These are phyloP conservation scores for Macquaria australasica DNA, from an alignment of 2,113 vertebrate species.

Conservation along the genomic window DNA sequence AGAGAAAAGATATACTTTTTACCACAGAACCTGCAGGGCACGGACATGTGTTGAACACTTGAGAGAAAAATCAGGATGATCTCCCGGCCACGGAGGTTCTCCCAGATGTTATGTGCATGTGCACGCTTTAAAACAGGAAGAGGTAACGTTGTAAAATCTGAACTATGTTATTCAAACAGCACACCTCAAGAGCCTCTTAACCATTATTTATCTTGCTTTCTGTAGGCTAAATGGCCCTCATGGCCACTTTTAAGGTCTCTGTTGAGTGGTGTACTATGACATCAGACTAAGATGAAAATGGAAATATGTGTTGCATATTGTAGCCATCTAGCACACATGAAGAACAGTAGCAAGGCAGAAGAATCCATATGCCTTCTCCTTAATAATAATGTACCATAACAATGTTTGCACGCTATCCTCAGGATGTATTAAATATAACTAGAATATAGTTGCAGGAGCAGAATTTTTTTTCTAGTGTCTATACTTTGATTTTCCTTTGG, in stretches of 20 bases:
- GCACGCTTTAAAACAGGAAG: constrained; percentile 63
- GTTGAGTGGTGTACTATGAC: constrained; percentile 28
- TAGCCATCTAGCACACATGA: background rate
- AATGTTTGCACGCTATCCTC: constrained; percentile 52
- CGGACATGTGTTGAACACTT: constrained; percentile 57
- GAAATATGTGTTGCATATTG: constrained; percentile 50
- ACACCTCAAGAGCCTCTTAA: constrained; percentile 69
- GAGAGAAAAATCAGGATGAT: constrained; percentile 31
- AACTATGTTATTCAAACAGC: constrained; percentile 68
- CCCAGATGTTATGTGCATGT: constrained; percentile 26
- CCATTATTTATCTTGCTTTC: constrained; percentile 66
- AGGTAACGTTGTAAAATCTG: constrained; percentile 60
- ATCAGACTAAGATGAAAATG: constrained; percentile 51
- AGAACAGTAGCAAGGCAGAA: constrained; percentile 12
- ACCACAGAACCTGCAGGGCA: constrained; percentile 20
- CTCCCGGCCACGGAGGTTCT: constrained; percentile 14
- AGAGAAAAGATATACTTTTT: constrained; percentile 2
- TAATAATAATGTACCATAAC: constrained; percentile 43
- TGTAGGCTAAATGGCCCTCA: constrained; percentile 48
- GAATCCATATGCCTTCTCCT: constrained; percentile 40
- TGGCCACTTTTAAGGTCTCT: constrained; percentile 28
- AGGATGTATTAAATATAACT: constrained; percentile 46
- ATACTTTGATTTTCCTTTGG: constrained; percentile 1
- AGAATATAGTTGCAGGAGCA: constrained; percentile 12
- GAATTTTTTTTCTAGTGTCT: background rate